A percentile compares a stretch with the other conserved stretches of the same genome.
Evolutionary conservation across 2,888 invertebrate species (phyloP).

Genomic region (Empis stercorea): DNA sequence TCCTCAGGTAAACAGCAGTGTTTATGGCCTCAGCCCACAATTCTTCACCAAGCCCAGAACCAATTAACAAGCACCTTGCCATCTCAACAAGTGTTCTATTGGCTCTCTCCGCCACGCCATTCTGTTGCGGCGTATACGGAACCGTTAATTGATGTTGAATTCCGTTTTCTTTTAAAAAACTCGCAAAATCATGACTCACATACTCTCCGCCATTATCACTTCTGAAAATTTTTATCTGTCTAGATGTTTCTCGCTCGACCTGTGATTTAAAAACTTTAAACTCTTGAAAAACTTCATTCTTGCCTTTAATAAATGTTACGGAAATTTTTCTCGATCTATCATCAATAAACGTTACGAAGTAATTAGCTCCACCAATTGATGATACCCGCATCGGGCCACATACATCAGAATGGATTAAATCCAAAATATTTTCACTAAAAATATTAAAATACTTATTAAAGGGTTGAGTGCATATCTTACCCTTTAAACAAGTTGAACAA

Average conservation of each 20-base stretch:
- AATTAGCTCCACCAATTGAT: conserved; percentile 9
- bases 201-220: conserved; percentile 6
- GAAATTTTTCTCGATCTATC: conserved; percentile 9
- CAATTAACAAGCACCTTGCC: conserved; percentile 18
- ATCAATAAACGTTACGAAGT: conserved; percentile 14
- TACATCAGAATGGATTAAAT: conserved; percentile 12
- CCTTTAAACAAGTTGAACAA: background rate
- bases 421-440: background rate
- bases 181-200: background rate
- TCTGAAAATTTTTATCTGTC: conserved; percentile 6
- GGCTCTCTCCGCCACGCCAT: conserved; percentile 12
- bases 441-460: background rate
- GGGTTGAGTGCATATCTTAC: background rate
- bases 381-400: conserved; percentile 11
- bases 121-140: conserved; percentile 12
- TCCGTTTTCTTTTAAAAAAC: background rate
- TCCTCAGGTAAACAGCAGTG: conserved; percentile 16
- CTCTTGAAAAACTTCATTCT: conserved; percentile 9
- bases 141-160: background rate
- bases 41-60: conserved; percentile 13
- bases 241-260: conserved; percentile 8
- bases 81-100: conserved; percentile 15
- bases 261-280: conserved; percentile 8
- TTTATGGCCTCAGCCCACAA: conserved; percentile 30
- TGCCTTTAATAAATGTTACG: conserved; percentile 11